These are phyloP conservation scores for Thryonomys swinderianus DNA, from an alignment of 2,113 vertebrate species.

Conservation along the genomic window DNA sequence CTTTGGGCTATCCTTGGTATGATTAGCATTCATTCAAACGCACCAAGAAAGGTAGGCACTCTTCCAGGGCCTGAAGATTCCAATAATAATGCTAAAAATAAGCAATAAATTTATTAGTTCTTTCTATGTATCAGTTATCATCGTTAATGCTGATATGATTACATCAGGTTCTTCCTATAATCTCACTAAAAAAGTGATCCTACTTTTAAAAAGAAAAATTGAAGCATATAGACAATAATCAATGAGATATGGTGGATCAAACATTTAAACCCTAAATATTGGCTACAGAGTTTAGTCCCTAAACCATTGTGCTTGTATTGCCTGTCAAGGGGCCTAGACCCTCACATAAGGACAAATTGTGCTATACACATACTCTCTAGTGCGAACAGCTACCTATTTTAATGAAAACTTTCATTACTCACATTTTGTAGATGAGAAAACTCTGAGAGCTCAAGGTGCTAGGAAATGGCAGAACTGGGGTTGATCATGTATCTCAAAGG, in stretches of 20 bases:
- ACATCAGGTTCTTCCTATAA: neutral
- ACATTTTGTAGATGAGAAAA: neutral
- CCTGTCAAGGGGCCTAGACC: neutral
- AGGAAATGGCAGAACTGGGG: neutral
- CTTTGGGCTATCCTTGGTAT: neutral
- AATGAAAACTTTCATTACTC: neutral
- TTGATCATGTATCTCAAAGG: neutral
- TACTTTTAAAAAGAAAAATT: neutral
- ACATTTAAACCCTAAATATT: neutral
- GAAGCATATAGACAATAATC: neutral
- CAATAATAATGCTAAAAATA: neutral
- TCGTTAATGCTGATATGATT: neutral
- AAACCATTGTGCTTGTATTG: neutral
- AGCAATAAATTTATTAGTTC: neutral
- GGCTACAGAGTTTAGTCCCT: neutral
- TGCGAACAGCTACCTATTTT: neutral
- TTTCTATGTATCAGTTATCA: neutral
- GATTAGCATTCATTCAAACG: accelerated
- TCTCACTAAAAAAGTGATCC: neutral
- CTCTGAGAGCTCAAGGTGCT: neutral
- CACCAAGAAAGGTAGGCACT: neutral
- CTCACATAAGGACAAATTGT: neutral
- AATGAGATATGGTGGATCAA: neutral
- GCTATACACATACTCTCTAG: neutral
- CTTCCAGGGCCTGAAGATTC: neutral